Evolutionary conservation across 2,888 invertebrate genomes (phyloP).

Genomic region (Callyntrura sp.): DNA sequence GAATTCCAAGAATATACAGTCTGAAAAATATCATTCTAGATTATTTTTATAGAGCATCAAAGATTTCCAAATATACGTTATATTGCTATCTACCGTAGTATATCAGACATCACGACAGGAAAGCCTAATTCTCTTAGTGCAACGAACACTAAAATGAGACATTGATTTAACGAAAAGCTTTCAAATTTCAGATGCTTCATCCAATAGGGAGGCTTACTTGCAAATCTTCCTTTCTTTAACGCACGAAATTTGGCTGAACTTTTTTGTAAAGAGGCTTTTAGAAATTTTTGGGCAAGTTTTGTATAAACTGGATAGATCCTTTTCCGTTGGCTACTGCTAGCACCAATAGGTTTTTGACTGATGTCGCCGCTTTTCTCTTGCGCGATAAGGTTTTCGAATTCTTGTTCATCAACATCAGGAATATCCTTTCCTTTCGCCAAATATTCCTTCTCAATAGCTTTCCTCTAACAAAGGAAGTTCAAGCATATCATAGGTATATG

Average conservation of each 20-base stretch:
- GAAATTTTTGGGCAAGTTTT: neutral
- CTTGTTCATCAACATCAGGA: conserved; percentile 31
- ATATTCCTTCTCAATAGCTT: conserved; percentile 70
- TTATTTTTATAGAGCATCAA: too few species aligned
- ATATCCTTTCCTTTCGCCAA: neutral
- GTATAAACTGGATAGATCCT: neutral
- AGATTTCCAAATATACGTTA: too few species aligned
- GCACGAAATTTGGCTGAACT: neutral
- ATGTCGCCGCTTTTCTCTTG: neutral
- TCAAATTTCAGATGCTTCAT: conserved; percentile 65
- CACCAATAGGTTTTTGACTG: neutral
- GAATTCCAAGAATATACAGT: conserved; percentile 74
- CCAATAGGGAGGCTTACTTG: too few species aligned
- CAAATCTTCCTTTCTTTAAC: neutral
- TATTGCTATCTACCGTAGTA: conserved; percentile 75
- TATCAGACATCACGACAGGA: conserved; percentile 78
- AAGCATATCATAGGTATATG: too few species aligned
- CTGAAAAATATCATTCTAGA: too few species aligned
- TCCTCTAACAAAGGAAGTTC: too few species aligned
- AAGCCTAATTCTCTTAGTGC: conserved; percentile 81
- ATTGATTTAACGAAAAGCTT: conserved; percentile 67
- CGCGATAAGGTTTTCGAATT: conserved; percentile 26
- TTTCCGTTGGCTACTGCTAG: neutral
- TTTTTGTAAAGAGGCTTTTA: too few species aligned
- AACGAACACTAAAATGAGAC: conserved; percentile 78